Conservation (phyloP, 2,888 invertebrate genomes). For the Agriotes lineatus region DNA sequence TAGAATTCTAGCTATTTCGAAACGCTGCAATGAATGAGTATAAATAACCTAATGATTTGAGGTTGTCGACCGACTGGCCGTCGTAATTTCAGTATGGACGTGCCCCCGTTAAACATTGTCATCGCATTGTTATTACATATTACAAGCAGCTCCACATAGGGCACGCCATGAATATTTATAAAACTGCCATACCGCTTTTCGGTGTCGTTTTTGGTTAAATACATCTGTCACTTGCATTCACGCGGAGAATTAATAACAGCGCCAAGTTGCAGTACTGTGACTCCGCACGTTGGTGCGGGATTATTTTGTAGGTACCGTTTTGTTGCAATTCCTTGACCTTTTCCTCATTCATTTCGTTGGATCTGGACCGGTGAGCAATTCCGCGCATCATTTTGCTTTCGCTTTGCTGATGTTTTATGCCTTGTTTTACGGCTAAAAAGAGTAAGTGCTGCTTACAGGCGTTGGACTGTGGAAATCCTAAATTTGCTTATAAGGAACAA, state of each 20-base stretch:
- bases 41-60: constrained; percentile 36
- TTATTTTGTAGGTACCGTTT: constrained; percentile 19
- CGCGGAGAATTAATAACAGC: not conserved
- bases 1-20: constrained; percentile 33
- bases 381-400: too few relatives aligned
- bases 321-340: constrained; percentile 20
- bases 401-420: too few relatives aligned
- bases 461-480: too few relatives aligned
- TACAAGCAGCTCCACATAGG: not conserved
- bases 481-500: too few relatives aligned
- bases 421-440: too few relatives aligned
- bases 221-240: not conserved
- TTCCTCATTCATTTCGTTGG: not conserved
- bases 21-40: constrained; percentile 30
- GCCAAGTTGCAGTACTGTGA: constrained; percentile 4
- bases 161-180: constrained; percentile 24
- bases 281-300: constrained; percentile 2
- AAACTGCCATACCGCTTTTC: not conserved
- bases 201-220: constrained; percentile 1
- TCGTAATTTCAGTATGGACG: constrained; percentile 29
- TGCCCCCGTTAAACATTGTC: constrained; percentile 22
- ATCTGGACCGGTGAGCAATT: too few relatives aligned
- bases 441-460: too few relatives aligned
- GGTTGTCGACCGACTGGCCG: constrained; percentile 35
- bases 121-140: constrained; percentile 16